phyloP scores from a whole-genome alignment of 2,888 invertebrate genomes.

The Cybosia mesomella region DNA sequence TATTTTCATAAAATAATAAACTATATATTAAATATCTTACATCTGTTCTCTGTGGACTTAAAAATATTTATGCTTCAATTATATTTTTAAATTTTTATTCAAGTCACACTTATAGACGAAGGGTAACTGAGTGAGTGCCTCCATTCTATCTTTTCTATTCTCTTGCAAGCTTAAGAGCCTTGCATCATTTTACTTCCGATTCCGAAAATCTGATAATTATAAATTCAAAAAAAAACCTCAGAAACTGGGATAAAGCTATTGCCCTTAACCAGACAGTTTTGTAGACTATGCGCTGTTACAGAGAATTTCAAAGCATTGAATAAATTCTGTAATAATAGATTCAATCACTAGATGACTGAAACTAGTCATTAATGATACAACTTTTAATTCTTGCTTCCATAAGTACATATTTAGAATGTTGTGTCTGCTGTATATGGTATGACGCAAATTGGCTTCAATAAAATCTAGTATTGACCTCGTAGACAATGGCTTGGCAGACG shows the following conservation, averaged over 20 bases:
- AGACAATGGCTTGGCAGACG: slow-evolving; percentile 40
- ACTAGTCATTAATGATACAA: not conserved
- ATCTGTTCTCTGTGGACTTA: too few relatives aligned
- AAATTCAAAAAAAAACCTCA: not conserved
- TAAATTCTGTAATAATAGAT: too few relatives aligned
- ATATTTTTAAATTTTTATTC: not conserved
- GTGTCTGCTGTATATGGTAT: slow-evolving; percentile 1
- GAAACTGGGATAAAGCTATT: not conserved
- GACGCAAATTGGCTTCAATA: slow-evolving; percentile 29
- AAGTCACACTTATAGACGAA: not conserved
- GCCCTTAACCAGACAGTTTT: not conserved
- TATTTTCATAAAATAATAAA: not conserved
- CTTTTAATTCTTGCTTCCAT: not conserved
- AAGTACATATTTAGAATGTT: slow-evolving; percentile 6
- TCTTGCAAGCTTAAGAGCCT: too few relatives aligned
- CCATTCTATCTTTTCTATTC: too few relatives aligned
- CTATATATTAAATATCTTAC: not conserved
- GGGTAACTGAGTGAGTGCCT: too few relatives aligned
- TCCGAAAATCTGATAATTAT: not conserved
- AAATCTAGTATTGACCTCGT: slow-evolving; percentile 40
- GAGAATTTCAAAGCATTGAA: not conserved
- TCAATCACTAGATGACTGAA: too few relatives aligned
- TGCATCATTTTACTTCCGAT: too few relatives aligned
- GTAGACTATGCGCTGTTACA: not conserved
- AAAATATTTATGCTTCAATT: not conserved